A percentile compares a stretch with the other conserved stretches of the same genome.
Conservation (phyloP, 2,797 vertebrate genomes). For the Sparidentex hasta region DNA sequence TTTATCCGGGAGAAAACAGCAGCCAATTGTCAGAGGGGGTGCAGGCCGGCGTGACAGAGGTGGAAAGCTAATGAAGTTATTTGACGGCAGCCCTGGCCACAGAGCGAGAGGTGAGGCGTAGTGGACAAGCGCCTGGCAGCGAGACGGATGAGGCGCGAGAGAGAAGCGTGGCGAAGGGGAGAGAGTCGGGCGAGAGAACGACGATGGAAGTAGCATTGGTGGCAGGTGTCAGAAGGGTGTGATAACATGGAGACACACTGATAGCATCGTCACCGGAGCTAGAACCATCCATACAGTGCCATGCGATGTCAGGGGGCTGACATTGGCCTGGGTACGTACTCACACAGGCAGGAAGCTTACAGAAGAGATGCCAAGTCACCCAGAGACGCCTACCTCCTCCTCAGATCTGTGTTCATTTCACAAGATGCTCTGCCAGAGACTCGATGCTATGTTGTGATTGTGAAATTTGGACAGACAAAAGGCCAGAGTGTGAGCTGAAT, state of each 20-base stretch:
- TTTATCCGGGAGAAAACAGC: conserved; percentile 74
- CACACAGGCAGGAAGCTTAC: conserved; percentile 52
- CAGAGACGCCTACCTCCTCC: conserved; percentile 68
- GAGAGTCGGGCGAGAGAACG: conserved; percentile 59
- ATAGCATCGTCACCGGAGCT: conserved; percentile 76
- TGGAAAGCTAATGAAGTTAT: conserved; percentile 90
- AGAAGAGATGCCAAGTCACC: conserved; percentile 74
- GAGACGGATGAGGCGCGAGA: conserved; percentile 83
- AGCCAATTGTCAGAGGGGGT: conserved; percentile 86
- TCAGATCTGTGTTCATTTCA: conserved; percentile 66
- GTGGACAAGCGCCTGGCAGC: conserved; percentile 87
- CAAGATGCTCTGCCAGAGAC: conserved; percentile 62
- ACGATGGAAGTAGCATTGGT: conserved; percentile 73
- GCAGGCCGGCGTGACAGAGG: conserved; percentile 87
- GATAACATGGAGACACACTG: conserved; percentile 84
- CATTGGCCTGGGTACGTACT: conserved; percentile 46
- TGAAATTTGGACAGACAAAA: conserved; percentile 73
- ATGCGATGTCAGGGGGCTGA: conserved; percentile 57
- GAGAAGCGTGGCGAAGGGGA: conserved; percentile 55
- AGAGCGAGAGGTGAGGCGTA: conserved; percentile 86
- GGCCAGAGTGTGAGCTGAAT: conserved; percentile 65
- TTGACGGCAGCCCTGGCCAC: conserved; percentile 85
- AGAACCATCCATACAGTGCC: conserved; percentile 59
- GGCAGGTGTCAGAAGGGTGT: conserved; percentile 82
- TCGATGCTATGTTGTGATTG: conserved; percentile 61